Percentiles rank a stretch among this genome's conserved stretches.
These are phyloP conservation scores for Cynocephalus volans DNA, from an alignment of 2,113 vertebrate species.

Conservation along the genomic window DNA sequence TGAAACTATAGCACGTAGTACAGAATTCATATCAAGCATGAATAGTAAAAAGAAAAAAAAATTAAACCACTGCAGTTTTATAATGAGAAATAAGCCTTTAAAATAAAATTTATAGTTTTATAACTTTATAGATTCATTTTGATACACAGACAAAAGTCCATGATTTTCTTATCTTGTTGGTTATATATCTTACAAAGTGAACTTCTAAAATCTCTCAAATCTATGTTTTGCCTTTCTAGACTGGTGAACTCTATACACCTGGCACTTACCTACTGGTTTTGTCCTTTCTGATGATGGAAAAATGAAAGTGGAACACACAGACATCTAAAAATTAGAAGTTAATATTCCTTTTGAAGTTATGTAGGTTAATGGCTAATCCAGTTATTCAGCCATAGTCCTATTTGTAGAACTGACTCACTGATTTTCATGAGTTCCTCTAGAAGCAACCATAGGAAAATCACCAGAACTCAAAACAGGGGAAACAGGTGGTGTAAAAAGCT, in stretches of 20 bases:
- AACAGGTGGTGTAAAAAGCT: conserved; percentile 83
- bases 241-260: conserved; percentile 60
- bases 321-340: conserved; percentile 52
- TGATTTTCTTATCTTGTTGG: conserved; percentile 80
- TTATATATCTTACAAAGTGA: conserved; percentile 85
- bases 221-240: conserved; percentile 74
- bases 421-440: conserved; percentile 74
- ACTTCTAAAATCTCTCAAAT: conserved; percentile 79
- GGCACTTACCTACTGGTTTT: conserved; percentile 49
- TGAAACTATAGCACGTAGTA: conserved; percentile 82
- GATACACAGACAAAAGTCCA: conserved; percentile 81
- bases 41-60: conserved; percentile 77
- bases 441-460: conserved; percentile 76
- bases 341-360: conserved; percentile 42
- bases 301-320: conserved; percentile 68
- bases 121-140: conserved; percentile 67
- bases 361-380: conserved; percentile 68
- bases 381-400: conserved; percentile 48
- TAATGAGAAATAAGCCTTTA: conserved; percentile 76
- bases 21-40: conserved; percentile 84
- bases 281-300: conserved; percentile 20
- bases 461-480: conserved; percentile 79
- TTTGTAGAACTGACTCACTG: not conserved
- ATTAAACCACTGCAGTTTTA: conserved; percentile 73
- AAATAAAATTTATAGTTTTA: conserved; percentile 58